Evolutionary conservation across 2,888 invertebrate species (phyloP), one percentile per base, ranked within the genome.

Genomic region (Andrena hattorfiana): DNA sequence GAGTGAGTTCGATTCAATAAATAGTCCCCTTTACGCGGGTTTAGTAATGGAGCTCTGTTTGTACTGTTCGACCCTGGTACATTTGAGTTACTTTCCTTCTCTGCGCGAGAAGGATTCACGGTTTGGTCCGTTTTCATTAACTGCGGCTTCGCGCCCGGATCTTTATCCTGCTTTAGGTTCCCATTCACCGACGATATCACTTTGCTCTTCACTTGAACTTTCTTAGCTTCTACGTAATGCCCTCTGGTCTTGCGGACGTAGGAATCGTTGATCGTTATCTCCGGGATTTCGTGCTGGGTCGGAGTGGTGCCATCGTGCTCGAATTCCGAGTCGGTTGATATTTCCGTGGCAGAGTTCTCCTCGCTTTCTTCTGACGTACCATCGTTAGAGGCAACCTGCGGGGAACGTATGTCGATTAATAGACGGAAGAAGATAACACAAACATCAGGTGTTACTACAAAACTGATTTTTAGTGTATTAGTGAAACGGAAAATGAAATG

Each of bases 241-340:
- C 95, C 95, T 13, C 95, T 93, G 0, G 94, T 94, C 90, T 95
- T 96, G 32, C 95, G 95, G 72, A 96, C 94, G 90, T 95, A 95
- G 28, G 95, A 94, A 89, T 97, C 97, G 91, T 97, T 96, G 84
- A 97, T 96, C 70, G 97, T 95, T 77, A 97, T 97, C 86, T 97
- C 96, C 13, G 98, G 98, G 32, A 97, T 96, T 85, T 97, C 96
- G 42, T 95, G 95, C 71, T 96, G 96, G 0, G 96, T 96, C 28
- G 97, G 97, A 0, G 95, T 96, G 59, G 95, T 94, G 73, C 97
- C 97, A 91, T 98, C 98, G 85, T 97, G 97, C 86, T 97, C 98
- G 92, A 98, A 98, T 94, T 98, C 98, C 32, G 98, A 98, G 94
- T 98, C 98, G 0, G 98, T 98, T 66, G 98, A 98, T 89, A 98